Base-by-base conservation (phyloP, 2,113 vertebrate species). In the Heterotis niloticus region DNA sequence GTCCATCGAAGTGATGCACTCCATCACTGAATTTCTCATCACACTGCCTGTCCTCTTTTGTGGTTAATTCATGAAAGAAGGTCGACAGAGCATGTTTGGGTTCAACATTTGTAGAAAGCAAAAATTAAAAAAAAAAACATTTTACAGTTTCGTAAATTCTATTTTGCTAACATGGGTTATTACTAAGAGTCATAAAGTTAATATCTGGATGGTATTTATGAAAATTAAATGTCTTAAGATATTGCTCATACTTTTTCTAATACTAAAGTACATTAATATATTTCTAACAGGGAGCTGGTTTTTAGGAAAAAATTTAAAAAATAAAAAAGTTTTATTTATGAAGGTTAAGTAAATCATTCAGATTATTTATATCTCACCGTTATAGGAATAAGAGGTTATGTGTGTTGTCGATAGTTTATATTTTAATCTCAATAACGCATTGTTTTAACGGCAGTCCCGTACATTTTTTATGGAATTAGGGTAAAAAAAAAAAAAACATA, bases 151-250 rank as follows among this genome's bases (percentile, higher is more conserved):
- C 87, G 88, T 91, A 86, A 86, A 88, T 92, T 92, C 91, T 94
- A 94, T 94, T 94, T 94, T 94, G 92, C 91, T 94, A 94, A 93
- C 89, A 92, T 92, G 90, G 90, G 89, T 91, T 93, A 92, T 93
- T 92, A 91, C 93, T 94, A 92, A 89, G 89, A 92, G 90, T 91
- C 89, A 89, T 79, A 84, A 90, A 88, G 89, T 92, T 90, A 92
- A 91, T 92, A 93, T 92, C 92, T 90, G 91, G 91, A 93, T 92
- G 91, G 92, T 94, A 94, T 94, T 94, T 94, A 94, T 92, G 89
- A 91, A 90, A 92, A 92, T 84, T 87, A 66, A 90, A 90, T 93
- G 93, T 94, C 76, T 93, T 93, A 93, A 92, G 90, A 91, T 89
- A 91, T 91, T 90, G 87, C 87, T 92, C 86, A 80, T 93, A 91